Conservation (phyloP, 2,888 invertebrate genomes). For the Chironomus tentans region DNA sequence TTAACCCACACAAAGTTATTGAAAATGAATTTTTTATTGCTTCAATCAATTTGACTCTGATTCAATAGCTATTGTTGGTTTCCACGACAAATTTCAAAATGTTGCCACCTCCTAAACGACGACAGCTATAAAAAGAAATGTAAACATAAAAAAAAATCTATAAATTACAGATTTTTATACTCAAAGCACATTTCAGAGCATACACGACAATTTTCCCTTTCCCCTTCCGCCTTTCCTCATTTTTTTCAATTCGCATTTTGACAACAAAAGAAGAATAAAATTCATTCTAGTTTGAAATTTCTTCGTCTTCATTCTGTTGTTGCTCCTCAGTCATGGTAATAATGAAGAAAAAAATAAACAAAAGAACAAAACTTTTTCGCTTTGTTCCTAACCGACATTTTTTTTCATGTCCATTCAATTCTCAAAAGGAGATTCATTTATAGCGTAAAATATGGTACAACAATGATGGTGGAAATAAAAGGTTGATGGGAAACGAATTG, state of each 20-base stretch:
- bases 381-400: neutral
- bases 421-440: neutral
- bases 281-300: constrained; percentile 13
- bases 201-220: neutral
- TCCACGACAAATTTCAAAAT: no score
- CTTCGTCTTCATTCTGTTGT: neutral
- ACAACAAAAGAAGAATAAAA: constrained; percentile 15
- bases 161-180: constrained; percentile 24
- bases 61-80: no score
- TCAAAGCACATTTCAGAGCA: constrained; percentile 1
- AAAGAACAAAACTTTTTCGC: neutral
- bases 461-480: no score
- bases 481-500: no score
- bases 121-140: neutral
- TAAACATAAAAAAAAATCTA: constrained; percentile 2
- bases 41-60: no score
- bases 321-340: constrained; percentile 1
- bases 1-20: no score
- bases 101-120: no score
- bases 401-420: neutral
- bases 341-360: constrained; percentile 6
- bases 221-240: neutral
- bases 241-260: constrained; percentile 7
- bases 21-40: no score
- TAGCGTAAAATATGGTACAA: no score